These are phyloP conservation scores for Aphyosemion australe DNA, from an alignment of 2,113 vertebrate species.

Conservation along the genomic window DNA sequence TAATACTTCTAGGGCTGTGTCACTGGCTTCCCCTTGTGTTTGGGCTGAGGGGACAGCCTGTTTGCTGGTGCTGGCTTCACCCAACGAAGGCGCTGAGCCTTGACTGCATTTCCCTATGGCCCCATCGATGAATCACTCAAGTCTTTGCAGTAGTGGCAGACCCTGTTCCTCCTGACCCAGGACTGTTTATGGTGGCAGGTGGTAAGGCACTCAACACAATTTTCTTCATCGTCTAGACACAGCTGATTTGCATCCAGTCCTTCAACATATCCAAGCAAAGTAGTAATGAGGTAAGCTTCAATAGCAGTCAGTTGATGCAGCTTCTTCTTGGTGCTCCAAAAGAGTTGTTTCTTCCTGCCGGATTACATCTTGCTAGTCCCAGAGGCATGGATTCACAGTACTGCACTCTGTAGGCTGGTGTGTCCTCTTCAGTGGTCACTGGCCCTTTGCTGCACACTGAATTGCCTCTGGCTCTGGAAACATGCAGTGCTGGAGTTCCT, in stretches of 20 bases:
- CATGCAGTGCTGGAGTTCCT: too few species aligned
- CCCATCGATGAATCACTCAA: not conserved
- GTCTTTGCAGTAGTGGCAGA: not conserved
- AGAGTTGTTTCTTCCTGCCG: not conserved
- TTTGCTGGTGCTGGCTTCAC: not conserved
- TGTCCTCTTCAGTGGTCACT: not conserved
- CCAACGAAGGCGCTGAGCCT: not conserved
- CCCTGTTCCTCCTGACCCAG: not conserved
- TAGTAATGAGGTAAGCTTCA: not conserved
- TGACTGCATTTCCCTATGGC: not conserved
- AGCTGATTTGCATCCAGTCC: not conserved
- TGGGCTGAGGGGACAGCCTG: not conserved
- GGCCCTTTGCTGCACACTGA: not conserved
- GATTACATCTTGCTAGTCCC: not conserved
- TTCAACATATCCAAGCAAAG: not conserved
- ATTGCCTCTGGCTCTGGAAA: not conserved
- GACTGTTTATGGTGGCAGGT: not conserved
- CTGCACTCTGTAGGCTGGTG: not conserved
- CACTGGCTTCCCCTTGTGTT: not conserved
- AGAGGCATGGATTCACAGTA: not conserved
- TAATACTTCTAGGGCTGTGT: too few species aligned
- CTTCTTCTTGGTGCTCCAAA: not conserved
- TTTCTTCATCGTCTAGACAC: not conserved
- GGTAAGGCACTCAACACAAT: not conserved
- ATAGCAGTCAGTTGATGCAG: not conserved